Percentiles rank a stretch among this genome's conserved stretches.
These are phyloP conservation scores for Trichechus manatus DNA, from an alignment of 2,113 vertebrate species.

Conservation along the genomic window DNA sequence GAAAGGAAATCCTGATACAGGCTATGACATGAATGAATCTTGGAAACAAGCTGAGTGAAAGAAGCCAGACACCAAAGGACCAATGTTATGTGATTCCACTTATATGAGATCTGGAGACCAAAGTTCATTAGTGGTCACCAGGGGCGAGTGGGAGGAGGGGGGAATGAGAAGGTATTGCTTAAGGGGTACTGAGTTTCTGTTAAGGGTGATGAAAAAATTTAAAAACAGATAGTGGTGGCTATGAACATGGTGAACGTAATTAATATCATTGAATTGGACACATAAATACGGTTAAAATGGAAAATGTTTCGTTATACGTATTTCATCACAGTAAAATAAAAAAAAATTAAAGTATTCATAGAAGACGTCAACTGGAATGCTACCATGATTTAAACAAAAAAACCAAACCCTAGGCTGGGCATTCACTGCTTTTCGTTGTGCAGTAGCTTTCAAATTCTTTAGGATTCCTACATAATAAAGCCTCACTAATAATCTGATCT, in stretches of 20 bases:
- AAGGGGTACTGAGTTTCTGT: neutral
- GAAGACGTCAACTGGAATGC: neutral
- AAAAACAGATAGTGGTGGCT: neutral
- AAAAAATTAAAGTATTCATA: neutral
- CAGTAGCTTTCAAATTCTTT: neutral
- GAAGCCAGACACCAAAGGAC: neutral
- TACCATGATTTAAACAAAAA: neutral
- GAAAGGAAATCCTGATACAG: neutral
- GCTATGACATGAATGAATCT: neutral
- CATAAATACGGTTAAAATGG: neutral
- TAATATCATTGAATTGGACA: neutral
- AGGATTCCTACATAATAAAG: neutral
- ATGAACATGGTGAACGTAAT: neutral
- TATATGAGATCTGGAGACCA: neutral
- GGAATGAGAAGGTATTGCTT: neutral
- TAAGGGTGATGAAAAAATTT: neutral
- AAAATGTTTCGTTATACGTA: neutral
- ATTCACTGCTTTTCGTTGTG: neutral
- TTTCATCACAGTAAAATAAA: neutral
- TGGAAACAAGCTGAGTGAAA: neutral
- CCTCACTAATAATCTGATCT: neutral
- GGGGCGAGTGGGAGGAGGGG: no score
- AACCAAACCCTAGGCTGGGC: neutral
- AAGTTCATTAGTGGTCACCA: neutral
- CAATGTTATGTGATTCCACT: neutral